Base-by-base conservation (phyloP, 2,888 invertebrate genomes). In the Sarcophaga subvicina region DNA sequence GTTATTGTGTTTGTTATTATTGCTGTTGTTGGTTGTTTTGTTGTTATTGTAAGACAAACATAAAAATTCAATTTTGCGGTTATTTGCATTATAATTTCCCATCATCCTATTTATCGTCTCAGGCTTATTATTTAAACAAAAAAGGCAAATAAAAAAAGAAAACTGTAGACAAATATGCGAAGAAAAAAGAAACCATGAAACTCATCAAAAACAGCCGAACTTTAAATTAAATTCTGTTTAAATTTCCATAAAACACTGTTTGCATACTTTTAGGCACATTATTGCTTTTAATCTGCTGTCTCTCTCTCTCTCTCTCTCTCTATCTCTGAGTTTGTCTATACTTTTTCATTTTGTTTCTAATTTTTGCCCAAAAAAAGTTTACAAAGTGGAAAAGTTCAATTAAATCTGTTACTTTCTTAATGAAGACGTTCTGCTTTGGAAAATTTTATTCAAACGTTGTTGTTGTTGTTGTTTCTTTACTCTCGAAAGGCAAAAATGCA, bases 11-110 rank as follows among this genome's bases (percentile, higher is more conserved):
- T 22, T 22, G 22, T 22, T 22, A 22, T 22, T 1, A 22, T 22
- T 22, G 22, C 45, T 17, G 27, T 27, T 27, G 27, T 27, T 27
- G 6, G 27, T 27, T 27, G 27, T 4, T 27, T 27, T 27, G 27
- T 27, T 27, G 27, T 1, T 2, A 37, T 72, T 80, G 25, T 78
- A 78, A 73, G 59, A 75, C 70, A 82, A 82, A 82, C 62, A 71
- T 37, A 77, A 76, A 72, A 82, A 71, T 79, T 79, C 62, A 75
- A 82, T 80, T 79, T 82, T 82, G 79, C 27, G 86, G 79, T 76
- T 82, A 71, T 82, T 82, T 79, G 49, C 75, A 76, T 78, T 75
- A 71, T 11, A 60, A 71, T 79, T 70, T 80, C 2, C 14, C 45
- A 25, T 64, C 27, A 49, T 54, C 77, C n/a, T n/a, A n/a, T 49